Evolutionary conservation across 2,888 invertebrate genomes (phyloP).

Genomic region (Frankliniella intonsa): DNA sequence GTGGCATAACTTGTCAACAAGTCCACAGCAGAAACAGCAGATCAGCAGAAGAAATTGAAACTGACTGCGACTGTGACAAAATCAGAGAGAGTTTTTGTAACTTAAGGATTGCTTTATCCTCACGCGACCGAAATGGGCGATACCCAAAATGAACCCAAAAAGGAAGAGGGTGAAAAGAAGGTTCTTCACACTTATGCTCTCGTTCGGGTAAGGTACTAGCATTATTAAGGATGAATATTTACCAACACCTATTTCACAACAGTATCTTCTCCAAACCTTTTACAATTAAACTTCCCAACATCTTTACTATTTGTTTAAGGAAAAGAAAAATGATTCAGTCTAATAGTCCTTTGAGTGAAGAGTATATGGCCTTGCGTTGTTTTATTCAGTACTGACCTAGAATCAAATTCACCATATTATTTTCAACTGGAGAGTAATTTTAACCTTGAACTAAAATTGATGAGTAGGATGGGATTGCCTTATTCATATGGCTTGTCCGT

Average conservation of each 20-base stretch:
- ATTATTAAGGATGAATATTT: too few relatives aligned
- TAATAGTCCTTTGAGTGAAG: too few relatives aligned
- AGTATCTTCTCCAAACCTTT: too few relatives aligned
- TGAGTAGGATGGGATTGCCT: too few relatives aligned
- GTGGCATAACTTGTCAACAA: not conserved
- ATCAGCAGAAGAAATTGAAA: conserved; percentile 15
- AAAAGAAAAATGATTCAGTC: too few relatives aligned
- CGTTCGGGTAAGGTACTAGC: conserved; percentile 59
- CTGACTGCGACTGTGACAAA: not conserved
- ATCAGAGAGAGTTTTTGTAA: not conserved
- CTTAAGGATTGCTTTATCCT: not conserved
- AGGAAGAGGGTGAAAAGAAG: conserved; percentile 57
- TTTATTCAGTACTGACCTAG: too few relatives aligned
- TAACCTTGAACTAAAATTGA: too few relatives aligned
- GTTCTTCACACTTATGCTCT: conserved; percentile 76
- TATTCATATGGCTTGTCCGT: too few relatives aligned
- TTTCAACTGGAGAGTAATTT: too few relatives aligned
- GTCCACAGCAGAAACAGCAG: not conserved
- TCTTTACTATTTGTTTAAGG: conserved; percentile 28
- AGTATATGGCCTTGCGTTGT: too few relatives aligned
- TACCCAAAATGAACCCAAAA: not conserved
- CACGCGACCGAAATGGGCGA: not conserved
- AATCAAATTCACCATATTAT: too few relatives aligned
- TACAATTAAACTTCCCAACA: conserved; percentile 28
- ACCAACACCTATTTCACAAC: too few relatives aligned